phyloP scores from a whole-genome alignment of 2,113 vertebrate species.

The Spea bombifrons region DNA sequence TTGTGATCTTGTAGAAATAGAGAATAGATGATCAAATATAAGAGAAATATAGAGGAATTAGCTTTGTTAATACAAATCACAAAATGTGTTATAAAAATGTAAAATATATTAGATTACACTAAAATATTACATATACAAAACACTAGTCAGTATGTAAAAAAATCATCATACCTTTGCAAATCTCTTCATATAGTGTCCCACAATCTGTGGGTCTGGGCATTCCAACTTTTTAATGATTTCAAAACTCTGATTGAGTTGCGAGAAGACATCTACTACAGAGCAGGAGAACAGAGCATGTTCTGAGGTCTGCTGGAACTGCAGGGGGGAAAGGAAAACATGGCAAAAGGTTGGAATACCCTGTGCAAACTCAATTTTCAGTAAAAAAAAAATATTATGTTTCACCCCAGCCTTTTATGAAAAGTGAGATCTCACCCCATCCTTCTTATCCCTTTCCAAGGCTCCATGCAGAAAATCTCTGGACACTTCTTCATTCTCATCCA shows the following conservation, averaged over 20 bases:
- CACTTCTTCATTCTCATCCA: conserved; percentile 98
- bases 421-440: conserved; percentile 83
- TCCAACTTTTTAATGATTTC: conserved; percentile 98
- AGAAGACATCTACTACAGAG: conserved; percentile 96
- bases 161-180: conserved; percentile 86
- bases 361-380: no score
- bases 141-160: neutral
- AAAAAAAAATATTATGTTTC: no score
- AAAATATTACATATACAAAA: neutral
- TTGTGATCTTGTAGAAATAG: neutral
- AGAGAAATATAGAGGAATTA: neutral
- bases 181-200: conserved; percentile 94
- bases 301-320: conserved; percentile 94
- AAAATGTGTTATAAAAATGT: no score
- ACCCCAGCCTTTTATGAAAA: neutral
- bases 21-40: neutral
- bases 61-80: neutral
- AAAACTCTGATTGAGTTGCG: conserved; percentile 98
- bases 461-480: conserved; percentile 93
- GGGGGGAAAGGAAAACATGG: neutral
- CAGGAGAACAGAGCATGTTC: conserved; percentile 97
- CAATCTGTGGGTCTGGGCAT: conserved; percentile 94
- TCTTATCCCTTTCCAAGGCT: conserved; percentile 95
- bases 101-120: neutral
- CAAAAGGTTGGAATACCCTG: no score